A percentile compares a stretch with the other conserved stretches of the same genome.
Evolutionary conservation across 2,113 vertebrate species (phyloP).

Genomic region (Phyllostomus discolor): DNA sequence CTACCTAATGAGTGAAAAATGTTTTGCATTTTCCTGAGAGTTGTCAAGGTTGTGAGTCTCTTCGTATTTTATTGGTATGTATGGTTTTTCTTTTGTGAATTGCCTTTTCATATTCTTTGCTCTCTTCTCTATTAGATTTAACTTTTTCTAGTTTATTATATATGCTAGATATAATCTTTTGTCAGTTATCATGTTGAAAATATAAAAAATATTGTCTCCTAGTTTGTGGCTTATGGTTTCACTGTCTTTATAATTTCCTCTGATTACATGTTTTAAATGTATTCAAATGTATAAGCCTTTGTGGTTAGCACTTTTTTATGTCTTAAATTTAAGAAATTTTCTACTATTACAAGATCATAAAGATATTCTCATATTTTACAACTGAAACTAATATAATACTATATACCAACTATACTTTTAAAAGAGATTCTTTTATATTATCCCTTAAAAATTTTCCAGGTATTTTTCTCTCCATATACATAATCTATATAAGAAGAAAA

Average conservation of each 20-base stretch:
- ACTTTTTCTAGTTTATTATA: neutral
- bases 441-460: constrained; percentile 11
- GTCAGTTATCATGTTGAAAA: constrained; percentile 19
- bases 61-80: neutral
- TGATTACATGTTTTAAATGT: neutral
- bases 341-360: neutral
- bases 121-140: constrained; percentile 23
- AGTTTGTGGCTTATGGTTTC: constrained; percentile 25
- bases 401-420: neutral
- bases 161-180: constrained; percentile 7
- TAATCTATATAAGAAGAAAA: constrained; percentile 28
- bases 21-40: constrained; percentile 20
- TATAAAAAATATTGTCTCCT: constrained; percentile 21
- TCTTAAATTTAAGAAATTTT: constrained; percentile 9
- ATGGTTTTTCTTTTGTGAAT: neutral
- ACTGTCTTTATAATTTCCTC: neutral
- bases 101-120: constrained; percentile 41
- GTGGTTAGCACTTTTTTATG: neutral
- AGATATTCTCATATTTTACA: neutral
- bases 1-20: neutral
- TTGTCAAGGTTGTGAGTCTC: neutral
- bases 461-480: neutral
- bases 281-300: neutral
- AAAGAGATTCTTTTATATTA: constrained; percentile 20
- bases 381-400: neutral